phyloP scores from a whole-genome alignment of 1,140 invertebrate genomes.

The Riptortus pedestris region DNA sequence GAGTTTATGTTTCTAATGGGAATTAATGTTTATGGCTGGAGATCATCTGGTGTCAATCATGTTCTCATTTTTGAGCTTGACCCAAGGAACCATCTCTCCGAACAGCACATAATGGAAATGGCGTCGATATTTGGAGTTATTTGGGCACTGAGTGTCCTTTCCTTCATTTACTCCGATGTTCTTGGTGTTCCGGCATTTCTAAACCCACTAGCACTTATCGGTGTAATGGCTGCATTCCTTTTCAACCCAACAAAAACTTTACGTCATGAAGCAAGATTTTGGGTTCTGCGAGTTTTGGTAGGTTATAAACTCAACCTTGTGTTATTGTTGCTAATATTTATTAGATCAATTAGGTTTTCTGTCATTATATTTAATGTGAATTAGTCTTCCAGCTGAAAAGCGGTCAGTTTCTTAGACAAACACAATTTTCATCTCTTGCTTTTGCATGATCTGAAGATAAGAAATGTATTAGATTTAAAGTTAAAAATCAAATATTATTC shows the following conservation, averaged over 20 bases:
- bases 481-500: too few relatives aligned
- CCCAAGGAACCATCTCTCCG: constrained; percentile 89
- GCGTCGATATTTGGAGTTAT: constrained; percentile 89
- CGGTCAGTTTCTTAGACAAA: too few relatives aligned
- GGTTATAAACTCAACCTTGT: too few relatives aligned
- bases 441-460: too few relatives aligned
- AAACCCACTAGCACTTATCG: constrained; percentile 75
- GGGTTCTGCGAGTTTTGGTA: constrained; percentile 66
- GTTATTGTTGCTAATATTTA: neutral
- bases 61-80: constrained; percentile 98
- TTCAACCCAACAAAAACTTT: constrained; percentile 90
- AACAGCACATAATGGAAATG: constrained; percentile 94
- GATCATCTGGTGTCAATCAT: constrained; percentile 96
- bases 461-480: too few relatives aligned
- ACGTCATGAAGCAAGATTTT: constrained; percentile 78
- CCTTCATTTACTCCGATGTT: constrained; percentile 71
- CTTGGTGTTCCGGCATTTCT: constrained; percentile 84
- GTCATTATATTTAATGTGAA: too few relatives aligned
- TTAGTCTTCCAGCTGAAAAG: too few relatives aligned
- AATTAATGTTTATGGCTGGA: constrained; percentile 97
- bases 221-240: constrained; percentile 79
- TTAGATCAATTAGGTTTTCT: neutral
- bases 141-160: constrained; percentile 77
- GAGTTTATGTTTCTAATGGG: constrained; percentile 93
- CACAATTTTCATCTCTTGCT: too few relatives aligned